Conservation (phyloP, 2,797 vertebrate genomes). For the Acipenser oxyrinchus region DNA sequence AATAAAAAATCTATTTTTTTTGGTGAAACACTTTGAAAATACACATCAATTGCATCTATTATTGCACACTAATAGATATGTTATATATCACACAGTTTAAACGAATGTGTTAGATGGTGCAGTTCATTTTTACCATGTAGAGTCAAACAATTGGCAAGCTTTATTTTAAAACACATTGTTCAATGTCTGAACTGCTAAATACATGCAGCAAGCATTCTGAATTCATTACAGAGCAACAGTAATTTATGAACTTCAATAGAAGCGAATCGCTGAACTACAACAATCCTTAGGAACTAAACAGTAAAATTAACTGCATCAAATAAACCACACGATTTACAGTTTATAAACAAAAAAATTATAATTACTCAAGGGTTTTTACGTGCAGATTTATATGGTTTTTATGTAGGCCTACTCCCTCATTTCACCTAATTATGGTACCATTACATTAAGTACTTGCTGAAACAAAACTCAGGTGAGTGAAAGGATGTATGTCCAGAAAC, state of each 20-base stretch:
- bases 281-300: slow-evolving; percentile 38
- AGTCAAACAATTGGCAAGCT: no score
- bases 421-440: slow-evolving; percentile 18
- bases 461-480: no score
- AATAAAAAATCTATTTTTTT: no score
- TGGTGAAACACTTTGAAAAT: not conserved
- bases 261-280: slow-evolving; percentile 22
- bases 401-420: slow-evolving; percentile 33
- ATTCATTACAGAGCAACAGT: slow-evolving; percentile 34
- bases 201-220: not conserved
- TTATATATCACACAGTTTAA: no score
- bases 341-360: slow-evolving; percentile 17
- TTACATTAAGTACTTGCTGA: slow-evolving; percentile 21
- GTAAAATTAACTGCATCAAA: slow-evolving; percentile 49
- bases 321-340: slow-evolving; percentile 50
- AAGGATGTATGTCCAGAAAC: no score
- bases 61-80: not conserved
- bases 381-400: slow-evolving; percentile 38
- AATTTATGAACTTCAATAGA: slow-evolving; percentile 47
- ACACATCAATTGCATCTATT: not conserved
- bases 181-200: not conserved
- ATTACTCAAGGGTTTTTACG: slow-evolving; percentile 39
- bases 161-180: no score
- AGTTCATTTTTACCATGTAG: no score
- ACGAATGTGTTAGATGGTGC: no score